A percentile compares a stretch with the other conserved stretches of the same genome.
These are phyloP conservation scores for Drosophila jambulina DNA, from an alignment of 1,140 invertebrate species.

Conservation along the genomic window DNA sequence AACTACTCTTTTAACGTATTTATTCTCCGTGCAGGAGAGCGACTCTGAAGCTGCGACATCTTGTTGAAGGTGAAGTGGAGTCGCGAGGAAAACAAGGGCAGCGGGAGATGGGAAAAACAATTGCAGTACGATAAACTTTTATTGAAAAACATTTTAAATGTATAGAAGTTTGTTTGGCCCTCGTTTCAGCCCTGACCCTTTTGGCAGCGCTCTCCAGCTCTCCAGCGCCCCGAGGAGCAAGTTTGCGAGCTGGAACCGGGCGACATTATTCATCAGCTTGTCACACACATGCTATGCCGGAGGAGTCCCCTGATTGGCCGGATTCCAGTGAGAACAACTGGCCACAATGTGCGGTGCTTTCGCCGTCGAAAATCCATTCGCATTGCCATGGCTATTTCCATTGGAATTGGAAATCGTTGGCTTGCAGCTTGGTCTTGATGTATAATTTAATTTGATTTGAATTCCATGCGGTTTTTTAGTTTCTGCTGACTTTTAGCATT, in stretches of 20 bases:
- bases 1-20: neutral
- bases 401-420: conserved; percentile 38
- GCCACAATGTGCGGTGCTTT: conserved; percentile 24
- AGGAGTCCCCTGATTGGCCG: conserved; percentile 29
- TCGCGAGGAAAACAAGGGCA: conserved; percentile 50
- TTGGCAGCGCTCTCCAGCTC: conserved; percentile 6
- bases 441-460: conserved; percentile 61
- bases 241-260: conserved; percentile 32
- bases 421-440: conserved; percentile 16
- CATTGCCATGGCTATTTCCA: conserved; percentile 25
- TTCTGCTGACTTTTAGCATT: conserved; percentile 51
- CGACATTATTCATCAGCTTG: conserved; percentile 48
- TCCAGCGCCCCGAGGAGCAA: conserved; percentile 12
- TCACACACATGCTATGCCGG: conserved; percentile 30
- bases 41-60: conserved; percentile 34
- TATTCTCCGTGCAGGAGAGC: conserved; percentile 7
- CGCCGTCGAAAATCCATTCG: conserved; percentile 12
- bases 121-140: conserved; percentile 74
- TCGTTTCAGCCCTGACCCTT: conserved; percentile 36
- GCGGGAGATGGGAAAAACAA: conserved; percentile 58
- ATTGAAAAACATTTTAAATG: conserved; percentile 83
- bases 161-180: conserved; percentile 57
- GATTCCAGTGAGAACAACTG: conserved; percentile 7
- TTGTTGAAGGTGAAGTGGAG: conserved; percentile 41
- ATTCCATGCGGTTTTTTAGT: conserved; percentile 56